A percentile compares a stretch with the other conserved stretches of the same genome.
These are phyloP conservation scores for Protobothrops flavoviridis DNA, from an alignment of 2,113 vertebrate genomes.

Conservation along the genomic window DNA sequence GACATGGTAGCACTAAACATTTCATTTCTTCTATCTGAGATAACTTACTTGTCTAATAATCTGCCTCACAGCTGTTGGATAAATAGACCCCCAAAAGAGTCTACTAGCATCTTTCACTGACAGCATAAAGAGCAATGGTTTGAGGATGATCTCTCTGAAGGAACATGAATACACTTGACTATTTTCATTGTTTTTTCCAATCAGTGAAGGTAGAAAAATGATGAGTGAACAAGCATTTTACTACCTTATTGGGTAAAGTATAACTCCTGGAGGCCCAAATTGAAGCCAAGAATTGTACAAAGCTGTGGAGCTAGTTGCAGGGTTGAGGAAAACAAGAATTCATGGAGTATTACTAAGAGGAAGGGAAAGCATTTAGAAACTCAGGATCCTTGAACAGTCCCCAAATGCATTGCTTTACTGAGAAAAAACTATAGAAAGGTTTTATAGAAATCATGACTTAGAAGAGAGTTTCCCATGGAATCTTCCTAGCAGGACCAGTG, in stretches of 20 bases:
- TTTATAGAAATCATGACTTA: not conserved
- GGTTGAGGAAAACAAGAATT: not conserved
- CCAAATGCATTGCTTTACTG: not conserved
- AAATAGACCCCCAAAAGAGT: not conserved
- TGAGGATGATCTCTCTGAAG: not conserved
- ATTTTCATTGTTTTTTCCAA: not conserved
- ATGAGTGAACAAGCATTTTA: not conserved
- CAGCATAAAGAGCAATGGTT: not conserved
- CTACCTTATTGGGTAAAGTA: not conserved
- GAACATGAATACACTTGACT: not conserved
- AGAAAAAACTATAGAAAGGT: not conserved
- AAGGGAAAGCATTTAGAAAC: not conserved
- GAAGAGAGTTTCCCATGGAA: not conserved
- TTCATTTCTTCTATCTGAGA: not conserved
- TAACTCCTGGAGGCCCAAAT: not conserved
- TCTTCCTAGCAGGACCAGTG: not conserved
- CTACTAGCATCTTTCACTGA: not conserved
- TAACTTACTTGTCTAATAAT: not conserved
- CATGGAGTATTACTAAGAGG: not conserved
- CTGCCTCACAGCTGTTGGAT: not conserved
- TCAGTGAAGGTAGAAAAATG: not conserved
- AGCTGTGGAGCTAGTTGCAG: not conserved
- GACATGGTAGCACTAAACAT: not conserved
- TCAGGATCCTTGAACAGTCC: not conserved
- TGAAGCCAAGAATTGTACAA: not conserved